Evolutionary conservation across 2,113 vertebrate genomes (phyloP).

Genomic region (Seriola aureovittata): DNA sequence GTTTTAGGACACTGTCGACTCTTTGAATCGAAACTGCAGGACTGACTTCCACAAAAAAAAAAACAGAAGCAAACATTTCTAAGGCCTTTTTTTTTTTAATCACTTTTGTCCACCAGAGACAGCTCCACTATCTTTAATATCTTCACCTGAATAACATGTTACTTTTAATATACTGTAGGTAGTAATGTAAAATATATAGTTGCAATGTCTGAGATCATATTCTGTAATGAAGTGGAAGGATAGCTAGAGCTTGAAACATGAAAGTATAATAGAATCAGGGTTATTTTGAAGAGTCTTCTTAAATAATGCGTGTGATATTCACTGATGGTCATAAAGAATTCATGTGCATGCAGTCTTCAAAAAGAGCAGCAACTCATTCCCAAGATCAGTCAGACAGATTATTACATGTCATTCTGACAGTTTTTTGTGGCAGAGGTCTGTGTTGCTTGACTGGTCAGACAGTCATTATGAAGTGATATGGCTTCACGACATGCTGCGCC

Average conservation of each 20-base stretch:
- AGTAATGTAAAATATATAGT: constrained; percentile 10
- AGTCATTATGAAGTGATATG: constrained; percentile 65
- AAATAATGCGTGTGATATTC: constrained; percentile 76
- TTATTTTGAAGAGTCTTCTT: constrained; percentile 67
- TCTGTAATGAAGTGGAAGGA: constrained; percentile 17
- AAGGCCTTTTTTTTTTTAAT: not conserved
- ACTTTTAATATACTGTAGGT: constrained; percentile 29
- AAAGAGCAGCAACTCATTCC: constrained; percentile 63
- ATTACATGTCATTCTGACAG: constrained; percentile 60
- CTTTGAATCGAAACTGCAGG: constrained; percentile 26
- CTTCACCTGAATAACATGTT: constrained; percentile 14
- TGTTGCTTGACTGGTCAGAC: constrained; percentile 64
- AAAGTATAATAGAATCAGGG: constrained; percentile 57
- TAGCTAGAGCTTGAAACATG: constrained; percentile 33
- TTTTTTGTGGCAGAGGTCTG: constrained; percentile 47
- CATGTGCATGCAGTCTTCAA: constrained; percentile 67
- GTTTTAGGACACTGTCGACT: constrained; percentile 17
- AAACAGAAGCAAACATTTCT: constrained; percentile 26
- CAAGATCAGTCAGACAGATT: constrained; percentile 70
- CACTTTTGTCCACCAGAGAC: constrained; percentile 12
- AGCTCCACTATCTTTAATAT: not conserved
- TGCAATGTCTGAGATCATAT: constrained; percentile 10
- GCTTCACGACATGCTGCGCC: constrained; percentile 52
- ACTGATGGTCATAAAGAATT: constrained; percentile 74
- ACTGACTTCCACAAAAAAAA: constrained; percentile 42